Conservation (phyloP, 2,888 invertebrate genomes). For the Helleia helle region DNA sequence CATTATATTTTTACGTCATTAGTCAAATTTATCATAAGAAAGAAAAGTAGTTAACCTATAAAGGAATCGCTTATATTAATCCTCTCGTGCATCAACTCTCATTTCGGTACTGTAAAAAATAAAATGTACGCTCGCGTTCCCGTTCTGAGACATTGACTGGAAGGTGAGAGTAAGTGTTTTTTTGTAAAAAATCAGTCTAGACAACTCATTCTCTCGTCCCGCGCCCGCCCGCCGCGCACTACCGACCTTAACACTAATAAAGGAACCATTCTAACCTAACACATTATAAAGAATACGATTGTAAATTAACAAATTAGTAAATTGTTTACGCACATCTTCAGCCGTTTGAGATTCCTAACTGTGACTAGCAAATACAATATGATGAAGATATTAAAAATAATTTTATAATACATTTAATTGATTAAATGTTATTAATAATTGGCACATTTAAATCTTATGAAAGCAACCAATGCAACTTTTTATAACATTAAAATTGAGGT, state of each 20-base stretch:
- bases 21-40: constrained; percentile 41
- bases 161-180: constrained; percentile 24
- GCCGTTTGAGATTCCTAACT: not conserved
- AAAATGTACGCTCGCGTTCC: constrained; percentile 20
- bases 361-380: constrained; percentile 3
- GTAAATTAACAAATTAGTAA: constrained; percentile 18
- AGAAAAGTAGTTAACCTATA: constrained; percentile 25
- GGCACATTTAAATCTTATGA: no score
- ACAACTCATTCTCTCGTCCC: constrained; percentile 36
- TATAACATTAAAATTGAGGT: no score
- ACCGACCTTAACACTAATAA: constrained; percentile 39
- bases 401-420: not conserved
- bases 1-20: constrained; percentile 68
- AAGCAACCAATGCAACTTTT: no score
- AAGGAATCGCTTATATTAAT: constrained; percentile 36
- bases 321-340: constrained; percentile 3
- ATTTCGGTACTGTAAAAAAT: constrained; percentile 16
- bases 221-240: constrained; percentile 28
- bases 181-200: constrained; percentile 56
- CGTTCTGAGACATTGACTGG: constrained; percentile 27
- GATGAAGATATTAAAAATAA: not conserved
- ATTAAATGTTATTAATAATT: constrained; percentile 1
- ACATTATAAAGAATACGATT: constrained; percentile 14
- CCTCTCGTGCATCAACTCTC: constrained; percentile 24
- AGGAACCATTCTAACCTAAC: constrained; percentile 20